Percentiles rank a stretch among this genome's conserved stretches.
phyloP scores from a whole-genome alignment of 2,113 vertebrate genomes.

The Petaurus breviceps region DNA sequence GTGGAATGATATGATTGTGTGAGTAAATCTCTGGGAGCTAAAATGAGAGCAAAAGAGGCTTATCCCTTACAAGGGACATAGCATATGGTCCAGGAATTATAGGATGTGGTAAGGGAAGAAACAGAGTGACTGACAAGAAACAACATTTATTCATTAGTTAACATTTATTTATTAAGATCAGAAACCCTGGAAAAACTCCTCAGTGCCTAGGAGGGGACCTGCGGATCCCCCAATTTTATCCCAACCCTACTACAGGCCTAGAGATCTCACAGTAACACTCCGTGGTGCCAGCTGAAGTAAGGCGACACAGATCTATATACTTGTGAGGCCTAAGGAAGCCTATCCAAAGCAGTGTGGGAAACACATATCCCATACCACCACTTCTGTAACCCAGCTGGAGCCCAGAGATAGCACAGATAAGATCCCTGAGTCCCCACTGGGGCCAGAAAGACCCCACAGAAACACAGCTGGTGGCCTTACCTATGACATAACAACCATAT shows the following conservation, averaged over 20 bases:
- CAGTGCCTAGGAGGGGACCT: neutral
- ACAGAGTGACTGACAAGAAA: constrained; percentile 5
- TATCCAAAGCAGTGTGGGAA: neutral
- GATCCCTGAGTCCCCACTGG: neutral
- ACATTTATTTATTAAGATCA: constrained; percentile 18
- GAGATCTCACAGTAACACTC: neutral
- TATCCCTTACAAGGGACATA: neutral
- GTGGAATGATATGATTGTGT: neutral
- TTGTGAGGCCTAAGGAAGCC: neutral
- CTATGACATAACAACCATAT: neutral
- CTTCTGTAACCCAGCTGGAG: neutral
- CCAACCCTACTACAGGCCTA: neutral
- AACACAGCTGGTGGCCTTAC: neutral
- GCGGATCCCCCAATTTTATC: neutral
- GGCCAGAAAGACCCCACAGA: neutral
- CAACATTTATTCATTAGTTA: neutral
- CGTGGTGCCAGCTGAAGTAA: neutral
- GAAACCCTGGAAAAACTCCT: neutral
- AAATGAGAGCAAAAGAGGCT: constrained; percentile 53
- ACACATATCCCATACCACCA: neutral
- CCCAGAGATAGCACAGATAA: neutral
- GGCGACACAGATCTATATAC: neutral
- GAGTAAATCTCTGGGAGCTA: constrained; percentile 51
- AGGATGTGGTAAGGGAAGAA: neutral
- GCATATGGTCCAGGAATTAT: constrained; percentile 51